Evolutionary conservation across 2,797 vertebrate genomes (phyloP), one percentile per base, ranked within the genome.

Genomic region (Girardinus metallicus): DNA sequence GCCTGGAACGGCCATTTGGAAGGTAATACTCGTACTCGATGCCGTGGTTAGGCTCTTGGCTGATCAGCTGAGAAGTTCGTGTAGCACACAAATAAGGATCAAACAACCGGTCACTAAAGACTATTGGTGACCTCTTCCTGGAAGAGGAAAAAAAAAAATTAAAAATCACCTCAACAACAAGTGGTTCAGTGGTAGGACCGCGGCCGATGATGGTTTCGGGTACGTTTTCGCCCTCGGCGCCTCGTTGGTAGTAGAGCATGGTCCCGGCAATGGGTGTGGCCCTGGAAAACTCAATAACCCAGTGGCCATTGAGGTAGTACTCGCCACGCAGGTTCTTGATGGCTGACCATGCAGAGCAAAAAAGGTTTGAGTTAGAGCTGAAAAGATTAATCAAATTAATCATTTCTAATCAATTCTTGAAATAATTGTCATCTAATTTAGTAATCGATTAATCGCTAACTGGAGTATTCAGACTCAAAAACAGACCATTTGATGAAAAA

Each of bases 281-380:
- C 36, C 88, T 93, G 81, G 97, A 96, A 39, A 95, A 96, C 87
- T 97, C 96, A 1, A 99, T 97, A 0, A 97, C 97, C 98, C 98
- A 99, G n/a, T 97, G 96, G 39, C 99, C 98, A 0, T 99, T 99
- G 92, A 99, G 97, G 87, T 99, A 99, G 76, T 99, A 99, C 0
- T 98, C 96, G 0, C 98, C 98, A 21, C 47, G 96, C 68, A 97
- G 88, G 1, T 97, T 99, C 95, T 97, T 99, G 81, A 99, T 94
- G 36, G 98, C 99, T 99, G 93, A 3, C 5, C 3, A 9, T 1
- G 46, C 36, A 85, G 6, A 81, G 43, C 21, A 72, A 36, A 44
- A 39, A 18, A n/a, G 18, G 23, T 53, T 26, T 53, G 51, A 26
- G 51, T 53, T 26, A 26, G 23, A 51, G 47, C 18, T 21, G 6